A percentile compares a stretch with the other conserved stretches of the same genome.
Conservation (phyloP, 2,888 invertebrate genomes). For the Thymelicus sylvestris region DNA sequence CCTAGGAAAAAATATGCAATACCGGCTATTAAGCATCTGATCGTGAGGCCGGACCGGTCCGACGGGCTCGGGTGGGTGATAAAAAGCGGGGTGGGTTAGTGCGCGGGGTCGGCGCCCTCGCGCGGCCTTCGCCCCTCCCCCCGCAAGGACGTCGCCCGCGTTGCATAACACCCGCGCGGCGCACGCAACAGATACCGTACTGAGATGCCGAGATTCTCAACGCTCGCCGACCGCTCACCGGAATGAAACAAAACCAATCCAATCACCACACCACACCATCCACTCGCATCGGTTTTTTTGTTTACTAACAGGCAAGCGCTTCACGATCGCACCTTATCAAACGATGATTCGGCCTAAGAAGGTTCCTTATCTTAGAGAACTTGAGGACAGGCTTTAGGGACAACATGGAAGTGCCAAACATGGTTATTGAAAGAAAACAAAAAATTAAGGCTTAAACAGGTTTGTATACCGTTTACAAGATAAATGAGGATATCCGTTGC, state of each 20-base stretch:
- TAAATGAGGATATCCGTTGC: too few relatives aligned
- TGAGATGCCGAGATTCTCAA: slow-evolving; percentile 51
- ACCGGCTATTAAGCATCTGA: slow-evolving; percentile 20
- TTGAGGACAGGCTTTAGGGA: background rate
- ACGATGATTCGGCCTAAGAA: background rate
- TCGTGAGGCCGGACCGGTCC: slow-evolving; percentile 22
- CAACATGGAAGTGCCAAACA: too few relatives aligned
- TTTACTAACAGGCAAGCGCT: slow-evolving; percentile 7
- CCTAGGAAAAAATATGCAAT: slow-evolving; percentile 35
- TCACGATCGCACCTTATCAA: background rate
- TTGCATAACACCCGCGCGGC: slow-evolving; percentile 68
- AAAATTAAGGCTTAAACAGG: too few relatives aligned
- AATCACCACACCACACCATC: slow-evolving; percentile 6
- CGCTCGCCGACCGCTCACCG: slow-evolving; percentile 46
- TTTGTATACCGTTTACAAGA: too few relatives aligned
- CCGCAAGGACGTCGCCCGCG: slow-evolving; percentile 75
- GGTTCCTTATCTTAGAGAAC: background rate
- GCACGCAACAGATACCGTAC: slow-evolving; percentile 76
- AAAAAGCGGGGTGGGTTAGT: slow-evolving; percentile 50
- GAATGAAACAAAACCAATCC: slow-evolving; percentile 59
- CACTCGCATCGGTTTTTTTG: slow-evolving; percentile 1
- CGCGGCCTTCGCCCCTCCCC: slow-evolving; percentile 73
- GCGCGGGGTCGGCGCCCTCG: slow-evolving; percentile 68
- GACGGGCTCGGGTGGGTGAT: slow-evolving; percentile 43
- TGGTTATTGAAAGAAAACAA: too few relatives aligned